A percentile compares a stretch with the other conserved stretches of the same genome.
phyloP scores from a whole-genome alignment of 2,888 invertebrate species.

The Diplolepis rosae region DNA sequence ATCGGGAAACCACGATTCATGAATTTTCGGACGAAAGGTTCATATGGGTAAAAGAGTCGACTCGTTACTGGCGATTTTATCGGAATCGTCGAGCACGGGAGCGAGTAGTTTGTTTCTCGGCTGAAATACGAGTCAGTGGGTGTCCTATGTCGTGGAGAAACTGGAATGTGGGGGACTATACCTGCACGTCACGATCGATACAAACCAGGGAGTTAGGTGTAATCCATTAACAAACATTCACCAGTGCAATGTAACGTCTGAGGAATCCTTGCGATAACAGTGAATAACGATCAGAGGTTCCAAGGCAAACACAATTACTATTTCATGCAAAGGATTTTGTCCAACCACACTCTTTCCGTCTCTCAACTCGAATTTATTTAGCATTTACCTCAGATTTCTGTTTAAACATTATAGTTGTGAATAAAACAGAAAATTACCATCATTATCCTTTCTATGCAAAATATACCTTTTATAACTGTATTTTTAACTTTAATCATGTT shows the following conservation, averaged over 20 bases:
- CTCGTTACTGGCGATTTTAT: constrained; percentile 57
- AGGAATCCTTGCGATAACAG: constrained; percentile 27
- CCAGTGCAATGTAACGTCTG: constrained; percentile 25
- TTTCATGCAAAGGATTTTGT: constrained; percentile 19
- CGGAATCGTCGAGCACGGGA: constrained; percentile 44
- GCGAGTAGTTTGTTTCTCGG: constrained; percentile 50
- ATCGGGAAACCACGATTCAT: neutral
- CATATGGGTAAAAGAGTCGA: constrained; percentile 45
- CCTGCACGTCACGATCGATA: constrained; percentile 31
- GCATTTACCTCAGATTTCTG: neutral
- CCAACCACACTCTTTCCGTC: neutral
- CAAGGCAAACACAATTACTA: constrained; percentile 20
- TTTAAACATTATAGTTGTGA: too few relatives aligned
- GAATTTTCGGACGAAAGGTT: constrained; percentile 41
- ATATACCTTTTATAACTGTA: too few relatives aligned
- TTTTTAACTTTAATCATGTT: too few relatives aligned
- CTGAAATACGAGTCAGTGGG: constrained; percentile 57
- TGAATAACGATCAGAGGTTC: constrained; percentile 21
- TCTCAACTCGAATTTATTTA: constrained; percentile 2
- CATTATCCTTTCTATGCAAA: too few relatives aligned
- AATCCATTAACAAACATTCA: constrained; percentile 33
- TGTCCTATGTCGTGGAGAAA: constrained; percentile 44
- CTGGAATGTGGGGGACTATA: constrained; percentile 22
- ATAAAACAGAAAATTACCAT: too few relatives aligned
- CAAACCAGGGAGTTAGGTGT: constrained; percentile 25